Evolutionary conservation across 2,113 vertebrate genomes (phyloP), one percentile per base, ranked within the genome.

Genomic region (Delphinus delphis): DNA sequence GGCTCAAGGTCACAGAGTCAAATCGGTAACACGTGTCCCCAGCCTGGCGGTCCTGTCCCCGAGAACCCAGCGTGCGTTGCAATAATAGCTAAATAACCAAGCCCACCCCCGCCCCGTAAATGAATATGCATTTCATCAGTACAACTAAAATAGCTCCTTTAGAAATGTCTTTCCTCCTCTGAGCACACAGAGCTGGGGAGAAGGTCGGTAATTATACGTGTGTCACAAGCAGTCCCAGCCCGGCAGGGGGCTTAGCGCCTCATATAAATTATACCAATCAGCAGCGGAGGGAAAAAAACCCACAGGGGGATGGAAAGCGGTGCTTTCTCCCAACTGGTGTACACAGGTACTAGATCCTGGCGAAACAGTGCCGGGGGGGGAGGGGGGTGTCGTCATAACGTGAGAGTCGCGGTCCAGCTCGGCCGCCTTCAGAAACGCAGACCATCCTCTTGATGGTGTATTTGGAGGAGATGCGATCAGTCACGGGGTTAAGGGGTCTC

Each of bases 201-300:
- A 98, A 50, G 91, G 82, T 70, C 90, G 92, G 97, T 97, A 98
- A 98, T 98, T 97, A 97, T 17, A 95, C 65, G 96, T 96, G 96
- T 86, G 90, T 98, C 94, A 62, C 92, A 95, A 97, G 97, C 0
- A 95, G 97, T 95, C 97, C 95, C 97, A 41, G 97, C 98, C 96
- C 12, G 11, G 96, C 71, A 3, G 95, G 98, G 97, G 97, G 80
- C 94, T 96, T 68, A 73, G 96, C 95, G 90, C 91, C 97, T 98
- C 93, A 83, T 93, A 96, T 96, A 97, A 98, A 98, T 98, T 96
- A 98, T 79, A 97, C 93, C 93, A 97, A 98, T 97, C 88, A 95
- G 96, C 90, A 80, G 20, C 93, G 68, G 97, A 97, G 80, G 95
- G 90, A 74, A 93, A 84, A 95, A 89, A 89, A 70, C 85, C 73